Evolutionary conservation across 2,888 invertebrate species (phyloP).

Genomic region (Conistra vaccinii): DNA sequence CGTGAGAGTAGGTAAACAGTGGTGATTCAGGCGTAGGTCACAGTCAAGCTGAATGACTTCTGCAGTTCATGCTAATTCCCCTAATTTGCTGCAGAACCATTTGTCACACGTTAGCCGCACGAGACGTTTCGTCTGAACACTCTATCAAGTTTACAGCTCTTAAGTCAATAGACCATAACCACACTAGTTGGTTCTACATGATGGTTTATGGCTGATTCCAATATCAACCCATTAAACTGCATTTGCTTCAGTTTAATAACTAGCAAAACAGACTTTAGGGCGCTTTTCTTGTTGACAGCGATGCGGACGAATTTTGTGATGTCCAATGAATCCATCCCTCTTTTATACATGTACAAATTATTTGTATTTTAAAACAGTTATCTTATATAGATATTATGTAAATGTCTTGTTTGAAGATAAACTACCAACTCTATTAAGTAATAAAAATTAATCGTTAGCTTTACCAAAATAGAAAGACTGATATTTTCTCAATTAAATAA

Average conservation of each 20-base stretch:
- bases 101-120: neutral
- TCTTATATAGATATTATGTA: too few species aligned
- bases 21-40: neutral
- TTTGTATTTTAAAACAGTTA: too few species aligned
- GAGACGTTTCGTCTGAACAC: slow-evolving; percentile 17
- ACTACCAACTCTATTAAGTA: too few species aligned
- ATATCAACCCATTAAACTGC: neutral
- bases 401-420: too few species aligned
- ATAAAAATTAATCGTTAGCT: neutral
- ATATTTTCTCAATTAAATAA: neutral
- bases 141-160: slow-evolving; percentile 3
- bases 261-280: neutral
- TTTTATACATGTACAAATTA: too few species aligned
- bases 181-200: neutral
- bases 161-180: neutral
- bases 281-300: neutral
- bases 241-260: neutral
- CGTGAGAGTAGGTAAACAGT: neutral
- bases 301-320: neutral
- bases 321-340: neutral
- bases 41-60: slow-evolving; percentile 1
- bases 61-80: slow-evolving; percentile 7
- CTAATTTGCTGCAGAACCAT: slow-evolving; percentile 1
- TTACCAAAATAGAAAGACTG: neutral
- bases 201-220: neutral